Base-by-base conservation (phyloP, 2,113 vertebrate species). In the Macrotis lagotis region DNA sequence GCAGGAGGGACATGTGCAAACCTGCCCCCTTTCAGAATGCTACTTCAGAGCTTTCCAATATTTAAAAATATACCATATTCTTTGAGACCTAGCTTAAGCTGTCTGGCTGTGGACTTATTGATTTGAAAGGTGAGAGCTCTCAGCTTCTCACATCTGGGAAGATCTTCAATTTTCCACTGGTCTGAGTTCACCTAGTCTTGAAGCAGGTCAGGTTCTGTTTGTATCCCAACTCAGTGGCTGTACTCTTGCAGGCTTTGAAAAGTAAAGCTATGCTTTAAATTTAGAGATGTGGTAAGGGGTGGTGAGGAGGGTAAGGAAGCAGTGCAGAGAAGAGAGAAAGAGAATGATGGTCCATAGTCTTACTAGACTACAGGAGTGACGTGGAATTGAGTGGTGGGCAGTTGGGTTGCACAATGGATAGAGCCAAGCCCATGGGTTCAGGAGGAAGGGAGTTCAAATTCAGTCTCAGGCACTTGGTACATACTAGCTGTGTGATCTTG, bases 11-110 rank as follows among this genome's bases (percentile, higher is more conserved):
- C 94, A 90, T 96, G 14, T 74, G 48, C 90, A 88, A 95, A 52
- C 88, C 93, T 95, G 94, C 93, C 95, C 50, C 50, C 96, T 97
- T 94, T 95, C 95, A 96, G 94, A 93, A 51, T 83, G 8, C 91
- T 94, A 66, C 48, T 48, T 66, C 90, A 96, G 94, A 92, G 19
- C 50, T 95, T 97, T 95, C 95, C 83, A 93, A 91, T 93, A 94
- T 94, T 96, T 91, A 91, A 91, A 94, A 94, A 90, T 51, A 0
- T 2, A 8, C 2, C 2, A 66, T 25, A 16, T n/a, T 95, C 74
- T 37, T 90, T 4, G 0, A 95, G 53, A 93, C 12, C 7, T 19
- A 25, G 92, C 74, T 91, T 90, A 59, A 51, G 22, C 0, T 12
- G 2, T 37, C 3, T 24, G 66, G n/a, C 31, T 55, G 24, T 7